A percentile compares a stretch with the other conserved stretches of the same genome.
phyloP scores from a whole-genome alignment of 2,888 invertebrate genomes.

The Pardosa pseudoannulata region DNA sequence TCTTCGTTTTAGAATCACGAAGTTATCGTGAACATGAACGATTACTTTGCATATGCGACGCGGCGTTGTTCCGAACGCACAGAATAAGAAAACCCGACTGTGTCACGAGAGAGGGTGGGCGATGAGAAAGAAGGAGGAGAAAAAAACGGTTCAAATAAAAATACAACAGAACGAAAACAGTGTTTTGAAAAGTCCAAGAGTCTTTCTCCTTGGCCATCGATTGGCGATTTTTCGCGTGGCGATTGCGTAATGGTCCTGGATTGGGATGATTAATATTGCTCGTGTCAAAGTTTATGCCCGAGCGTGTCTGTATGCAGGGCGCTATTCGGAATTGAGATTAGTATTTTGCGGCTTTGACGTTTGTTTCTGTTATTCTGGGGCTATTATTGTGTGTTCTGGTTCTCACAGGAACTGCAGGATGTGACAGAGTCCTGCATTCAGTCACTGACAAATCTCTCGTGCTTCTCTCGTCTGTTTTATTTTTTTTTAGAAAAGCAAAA shows the following conservation, averaged over 20 bases:
- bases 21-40: constrained; percentile 44
- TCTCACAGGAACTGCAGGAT: neutral
- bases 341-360: constrained; percentile 16
- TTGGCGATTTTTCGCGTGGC: neutral
- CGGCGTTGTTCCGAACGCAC: constrained; percentile 1
- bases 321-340: constrained; percentile 23
- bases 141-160: neutral
- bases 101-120: neutral
- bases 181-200: neutral
- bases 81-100: neutral
- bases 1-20: constrained; percentile 19
- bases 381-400: neutral
- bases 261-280: constrained; percentile 7
- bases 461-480: neutral
- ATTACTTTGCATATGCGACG: constrained; percentile 50
- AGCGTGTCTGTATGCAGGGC: constrained; percentile 17
- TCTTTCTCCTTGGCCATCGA: neutral
- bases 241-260: neutral
- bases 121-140: neutral
- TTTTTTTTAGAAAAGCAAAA: too few relatives aligned
- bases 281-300: constrained; percentile 1
- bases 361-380: constrained; percentile 3
- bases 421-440: neutral
- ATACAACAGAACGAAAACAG: neutral
- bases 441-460: neutral